Evolutionary conservation across 2,888 invertebrate species (phyloP), one percentile per base, ranked within the genome.

Genomic region (Cordilura impudica): DNA sequence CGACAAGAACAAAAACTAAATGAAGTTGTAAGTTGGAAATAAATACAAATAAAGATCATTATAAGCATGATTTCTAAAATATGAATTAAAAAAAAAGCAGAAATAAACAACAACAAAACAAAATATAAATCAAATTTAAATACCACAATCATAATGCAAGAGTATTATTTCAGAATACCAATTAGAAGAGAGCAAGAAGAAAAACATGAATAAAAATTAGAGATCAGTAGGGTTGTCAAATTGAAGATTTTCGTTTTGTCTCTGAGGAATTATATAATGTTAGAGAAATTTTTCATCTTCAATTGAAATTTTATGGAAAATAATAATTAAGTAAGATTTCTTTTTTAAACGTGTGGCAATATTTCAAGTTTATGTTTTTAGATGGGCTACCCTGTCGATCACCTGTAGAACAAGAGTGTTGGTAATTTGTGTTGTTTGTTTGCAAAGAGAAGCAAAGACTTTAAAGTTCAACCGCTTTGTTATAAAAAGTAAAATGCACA

Each of bases 1-100:
- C 21, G n/a, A 56, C 10, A 8, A 18, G 58, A 43, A 65, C 8
- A 45, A n/a, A 14, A 60, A 51, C 53, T 66, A 49, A 72, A 78
- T 72, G 49, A 78, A 78, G 63, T 58, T 72, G 49, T 69, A 72
- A 63, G n/a, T n/a, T n/a, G 53, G 61, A 69, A 72, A 66, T 49
- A 31, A n/a, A 19, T 23, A 2, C 19, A 5, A 16, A 21, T 31
- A 21, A 54, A 39, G 56, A 54, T 67, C 31, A 49, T 67, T 45
- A 53, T 45, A 31, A 29, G 60, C 29, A 47, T 63, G 69, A 58
- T 69, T 60, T 45, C 45, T 45, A 53, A 31, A 58, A 45, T 61
- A 61, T 61, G 60, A 61, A 61, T 61, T 61, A 58, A 58, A 53
- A 49, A 16, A 45, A 51, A 58, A 8, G 16, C 4, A 35, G 10